Conservation (phyloP, 2,797 vertebrate species). For the Sardinella longiceps region DNA sequence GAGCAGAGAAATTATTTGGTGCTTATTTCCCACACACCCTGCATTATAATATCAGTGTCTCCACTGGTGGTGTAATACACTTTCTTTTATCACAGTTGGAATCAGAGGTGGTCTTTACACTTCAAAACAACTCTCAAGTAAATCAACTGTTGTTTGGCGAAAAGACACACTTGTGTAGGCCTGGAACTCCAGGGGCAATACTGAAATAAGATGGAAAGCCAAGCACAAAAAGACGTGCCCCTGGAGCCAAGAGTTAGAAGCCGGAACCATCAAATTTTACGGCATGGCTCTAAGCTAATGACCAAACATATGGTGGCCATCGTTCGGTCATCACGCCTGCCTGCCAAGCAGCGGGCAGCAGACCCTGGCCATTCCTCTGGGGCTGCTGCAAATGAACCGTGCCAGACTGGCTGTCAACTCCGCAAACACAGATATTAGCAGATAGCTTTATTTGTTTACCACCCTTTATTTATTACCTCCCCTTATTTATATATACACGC, state of each 20-base stretch:
- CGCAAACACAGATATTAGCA: not conserved
- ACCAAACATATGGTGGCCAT: constrained; percentile 21
- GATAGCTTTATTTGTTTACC: not conserved
- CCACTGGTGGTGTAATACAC: not conserved
- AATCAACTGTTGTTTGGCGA: not conserved
- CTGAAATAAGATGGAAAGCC: not conserved
- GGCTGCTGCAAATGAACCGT: not conserved
- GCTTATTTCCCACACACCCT: not conserved
- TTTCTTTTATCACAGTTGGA: not conserved
- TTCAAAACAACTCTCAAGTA: not conserved
- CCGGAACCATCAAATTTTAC: constrained; percentile 24
- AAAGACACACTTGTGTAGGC: not conserved
- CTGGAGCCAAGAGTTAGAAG: not conserved
- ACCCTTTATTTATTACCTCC: not conserved
- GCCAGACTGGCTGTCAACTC: not conserved
- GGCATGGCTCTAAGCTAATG: not conserved
- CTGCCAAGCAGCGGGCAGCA: constrained; percentile 7
- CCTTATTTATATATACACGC: not conserved
- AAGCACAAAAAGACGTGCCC: not conserved
- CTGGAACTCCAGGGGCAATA: not conserved
- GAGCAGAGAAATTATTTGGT: not conserved
- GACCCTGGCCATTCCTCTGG: not conserved
- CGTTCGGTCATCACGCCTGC: not conserved
- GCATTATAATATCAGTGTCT: not conserved
- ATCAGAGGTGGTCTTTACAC: not conserved